These are phyloP conservation scores for Lagopus muta DNA, from an alignment of 2,113 vertebrate genomes.

Conservation along the genomic window DNA sequence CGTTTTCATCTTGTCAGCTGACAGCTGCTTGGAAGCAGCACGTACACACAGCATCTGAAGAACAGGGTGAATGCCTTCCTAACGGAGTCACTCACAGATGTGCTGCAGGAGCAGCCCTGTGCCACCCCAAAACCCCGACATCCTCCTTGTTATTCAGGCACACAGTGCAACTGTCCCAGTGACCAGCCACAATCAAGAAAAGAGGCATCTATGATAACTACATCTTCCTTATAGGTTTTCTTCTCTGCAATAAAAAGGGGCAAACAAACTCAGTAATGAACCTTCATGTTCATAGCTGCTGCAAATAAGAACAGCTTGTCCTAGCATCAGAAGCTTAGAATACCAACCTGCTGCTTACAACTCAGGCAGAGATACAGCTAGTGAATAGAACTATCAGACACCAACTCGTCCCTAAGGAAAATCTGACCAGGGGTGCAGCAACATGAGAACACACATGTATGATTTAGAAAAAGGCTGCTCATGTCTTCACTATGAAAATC, in stretches of 20 bases:
- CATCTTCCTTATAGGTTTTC: rapidly evolving
- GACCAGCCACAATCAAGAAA: background rate
- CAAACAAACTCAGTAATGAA: background rate
- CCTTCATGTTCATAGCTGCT: background rate
- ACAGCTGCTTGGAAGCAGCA: background rate
- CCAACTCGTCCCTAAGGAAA: background rate
- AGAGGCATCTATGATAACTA: background rate
- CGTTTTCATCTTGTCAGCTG: background rate
- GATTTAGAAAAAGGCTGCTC: background rate
- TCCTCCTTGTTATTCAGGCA: background rate
- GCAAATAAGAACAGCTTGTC: background rate
- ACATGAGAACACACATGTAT: rapidly evolving
- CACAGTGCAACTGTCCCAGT: rapidly evolving
- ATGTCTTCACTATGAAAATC: background rate
- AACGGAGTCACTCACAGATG: background rate
- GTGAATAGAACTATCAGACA: background rate
- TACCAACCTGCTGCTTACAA: background rate
- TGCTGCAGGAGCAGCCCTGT: background rate
- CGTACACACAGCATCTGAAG: background rate
- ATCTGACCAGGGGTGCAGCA: background rate
- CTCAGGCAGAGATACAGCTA: rapidly evolving
- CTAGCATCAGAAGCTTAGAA: background rate
- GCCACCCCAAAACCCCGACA: rapidly evolving
- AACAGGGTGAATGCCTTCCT: background rate
- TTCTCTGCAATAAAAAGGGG: background rate